Base-by-base conservation (phyloP, 2,888 invertebrate genomes). In the Rotaria macrura region DNA sequence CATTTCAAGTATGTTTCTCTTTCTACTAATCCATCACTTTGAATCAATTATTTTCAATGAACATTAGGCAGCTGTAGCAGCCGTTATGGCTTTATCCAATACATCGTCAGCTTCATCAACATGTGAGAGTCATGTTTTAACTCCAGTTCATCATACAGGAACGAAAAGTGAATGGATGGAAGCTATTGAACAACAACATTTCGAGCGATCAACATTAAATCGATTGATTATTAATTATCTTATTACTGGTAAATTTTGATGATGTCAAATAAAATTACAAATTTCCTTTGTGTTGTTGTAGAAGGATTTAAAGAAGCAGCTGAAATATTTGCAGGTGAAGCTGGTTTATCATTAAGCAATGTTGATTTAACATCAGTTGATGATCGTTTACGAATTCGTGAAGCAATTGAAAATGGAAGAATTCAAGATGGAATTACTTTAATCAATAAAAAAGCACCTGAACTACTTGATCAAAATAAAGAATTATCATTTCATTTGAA, bases 211-310 rank as follows among this genome's bases (percentile, higher is more conserved):
- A 74, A 95, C 96, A 89, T 96, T 98, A 95, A 97, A 98, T 91
- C 95, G 95, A 91, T 93, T 98, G 87, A 96, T 98, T 88, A 97
- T 98, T 97, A 97, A 98, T 92, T 98, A 98, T 92, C 93, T 98
- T 89, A 96, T 97, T 79, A 97, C 96, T 92, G 96, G 96, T 96
- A 40, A 43, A 25, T 12, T 7, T 38, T n/a, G n/a, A 25, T n/a
- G 3, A 54, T 5, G 9, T 84, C 1, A 20, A 0, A 4, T n/a
- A 34, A 34, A n/a, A 17, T 10, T 23, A 34, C 17, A 7, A n/a
- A 25, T 52, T 34, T 23, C 7, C 17, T 65, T 84, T 85, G 84
- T 72, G 57, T 47, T 55, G 86, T 88, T n/a, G 47, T 88, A 91
- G 92, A 92, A 88, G 92, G 92, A 1, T 92, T 92, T 88, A 92